Conservation (phyloP, 1,140 invertebrate species). For the Drosophila pachea region DNA sequence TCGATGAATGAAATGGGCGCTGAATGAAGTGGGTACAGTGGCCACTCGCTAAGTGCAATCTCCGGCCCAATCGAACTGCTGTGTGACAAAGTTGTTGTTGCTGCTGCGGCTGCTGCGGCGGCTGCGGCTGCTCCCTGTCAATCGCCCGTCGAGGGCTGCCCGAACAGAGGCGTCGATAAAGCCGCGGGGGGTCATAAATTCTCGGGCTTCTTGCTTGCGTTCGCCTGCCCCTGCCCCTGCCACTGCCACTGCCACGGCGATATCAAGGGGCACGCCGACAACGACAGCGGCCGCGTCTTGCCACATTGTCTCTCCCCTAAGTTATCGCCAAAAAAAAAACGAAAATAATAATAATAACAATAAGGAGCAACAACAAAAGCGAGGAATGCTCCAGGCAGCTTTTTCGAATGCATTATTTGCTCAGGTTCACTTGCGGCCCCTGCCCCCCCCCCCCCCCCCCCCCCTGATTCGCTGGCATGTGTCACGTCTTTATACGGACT, state of each 20-base stretch:
- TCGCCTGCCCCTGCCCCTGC: constrained; percentile 61
- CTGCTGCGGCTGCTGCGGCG: constrained; percentile 46
- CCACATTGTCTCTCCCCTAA: constrained; percentile 51
- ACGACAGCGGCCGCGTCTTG: constrained; percentile 25
- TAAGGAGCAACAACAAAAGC: constrained; percentile 20
- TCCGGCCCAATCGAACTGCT: constrained; percentile 5
- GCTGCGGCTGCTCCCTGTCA: constrained; percentile 53
- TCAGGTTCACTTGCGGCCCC: constrained; percentile 18
- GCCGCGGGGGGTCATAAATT: constrained; percentile 75
- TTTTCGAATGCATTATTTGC: constrained; percentile 55
- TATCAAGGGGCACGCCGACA: constrained; percentile 68
- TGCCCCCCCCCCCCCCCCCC: not conserved
- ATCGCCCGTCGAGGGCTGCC: constrained; percentile 47
- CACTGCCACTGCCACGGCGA: constrained; percentile 47
- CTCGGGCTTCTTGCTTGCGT: constrained; percentile 73
- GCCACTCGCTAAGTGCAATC: constrained; percentile 15
- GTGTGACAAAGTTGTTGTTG: constrained; percentile 49
- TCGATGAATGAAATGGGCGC: constrained; percentile 62
- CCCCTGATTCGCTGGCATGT: constrained; percentile 31
- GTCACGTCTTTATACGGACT: constrained; percentile 54
- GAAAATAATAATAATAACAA: constrained; percentile 12
- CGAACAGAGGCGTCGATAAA: constrained; percentile 72
- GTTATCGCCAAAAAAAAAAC: constrained; percentile 69
- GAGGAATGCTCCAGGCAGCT: constrained; percentile 47
- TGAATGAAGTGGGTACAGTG: constrained; percentile 71